Base-by-base conservation (phyloP, 2,797 vertebrate species). In the Kryptopterus vitreolus region DNA sequence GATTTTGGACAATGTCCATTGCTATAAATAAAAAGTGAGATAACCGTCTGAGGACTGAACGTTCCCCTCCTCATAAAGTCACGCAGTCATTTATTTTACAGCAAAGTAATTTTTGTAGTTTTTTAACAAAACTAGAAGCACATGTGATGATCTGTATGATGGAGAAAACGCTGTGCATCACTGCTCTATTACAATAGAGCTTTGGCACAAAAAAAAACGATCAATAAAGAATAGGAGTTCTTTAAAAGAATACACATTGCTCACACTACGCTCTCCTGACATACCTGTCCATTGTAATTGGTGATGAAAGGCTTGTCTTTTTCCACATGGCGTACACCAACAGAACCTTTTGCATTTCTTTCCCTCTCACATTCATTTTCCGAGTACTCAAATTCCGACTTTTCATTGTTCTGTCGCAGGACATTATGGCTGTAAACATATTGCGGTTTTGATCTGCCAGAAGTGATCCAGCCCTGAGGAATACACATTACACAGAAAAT, bases 351-450 rank as follows among this genome's bases (percentile, higher is more conserved):
- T 24, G 70, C 55, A 70, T 79, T 88, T 0, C 82, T 78, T 55
- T 85, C 79, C 11, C 74, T 65, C 52, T 88, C 90, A 0, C 92
- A 89, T 3, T 92, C 92, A 46, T 92, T 90, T 76, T 94, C 90
- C 0, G 82, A 89, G 5, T 89, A 82, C 61, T 92, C 92, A 26
- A 89, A 83, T 48, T 85, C 80, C 16, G 82, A 84, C 12, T 38
- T 1, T 6, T 77, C 86, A 81, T 12, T 79, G 77, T 83, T 89
- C 87, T 86, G 89, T 6, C 82, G 82, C 43, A 35, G 70, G 2
- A 88, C 61, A 83, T 90, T 92, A 16, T 89, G 88, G 63, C 87
- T 89, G 84, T 93, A 92, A 0, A 90, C 91, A 84, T 91, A 90
- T 78, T 88, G 88, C 38, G 87, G 89, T 81, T 86, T 87, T 0